Evolutionary conservation across 2,113 vertebrate genomes (phyloP).

Genomic region (Galbula dea): DNA sequence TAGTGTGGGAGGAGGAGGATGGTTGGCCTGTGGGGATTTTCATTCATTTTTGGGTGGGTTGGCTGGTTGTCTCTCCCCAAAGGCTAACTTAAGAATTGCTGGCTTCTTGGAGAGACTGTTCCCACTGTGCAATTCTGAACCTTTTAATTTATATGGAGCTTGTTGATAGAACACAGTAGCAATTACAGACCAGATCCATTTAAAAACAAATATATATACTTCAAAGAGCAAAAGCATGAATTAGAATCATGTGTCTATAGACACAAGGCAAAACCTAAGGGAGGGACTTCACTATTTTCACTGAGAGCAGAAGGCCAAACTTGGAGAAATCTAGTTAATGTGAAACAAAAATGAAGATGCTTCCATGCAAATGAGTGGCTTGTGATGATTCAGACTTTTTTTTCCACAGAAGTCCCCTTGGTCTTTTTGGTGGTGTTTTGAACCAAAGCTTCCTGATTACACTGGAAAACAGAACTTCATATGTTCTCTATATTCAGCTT

Average conservation of each 20-base stretch:
- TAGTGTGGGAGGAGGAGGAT: neutral
- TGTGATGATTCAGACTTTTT: neutral
- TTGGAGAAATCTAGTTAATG: neutral
- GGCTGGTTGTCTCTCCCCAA: fast-evolving
- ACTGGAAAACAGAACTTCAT: neutral
- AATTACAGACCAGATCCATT: neutral
- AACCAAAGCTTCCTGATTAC: neutral
- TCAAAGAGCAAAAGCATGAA: neutral
- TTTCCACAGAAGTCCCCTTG: neutral
- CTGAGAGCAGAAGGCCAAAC: neutral
- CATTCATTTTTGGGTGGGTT: neutral
- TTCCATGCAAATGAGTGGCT: neutral
- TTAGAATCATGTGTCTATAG: neutral
- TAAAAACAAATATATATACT: neutral
- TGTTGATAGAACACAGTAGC: neutral
- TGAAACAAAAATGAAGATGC: neutral
- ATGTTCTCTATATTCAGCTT: neutral
- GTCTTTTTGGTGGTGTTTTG: neutral
- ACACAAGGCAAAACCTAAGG: neutral
- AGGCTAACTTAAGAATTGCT: neutral
- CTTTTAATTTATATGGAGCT: neutral
- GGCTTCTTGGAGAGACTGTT: neutral
- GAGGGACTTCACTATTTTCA: neutral
- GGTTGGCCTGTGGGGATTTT: neutral
- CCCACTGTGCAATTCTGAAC: neutral